Evolutionary conservation across 2,113 vertebrate species (phyloP).

Genomic region (Microtus richardsoni): DNA sequence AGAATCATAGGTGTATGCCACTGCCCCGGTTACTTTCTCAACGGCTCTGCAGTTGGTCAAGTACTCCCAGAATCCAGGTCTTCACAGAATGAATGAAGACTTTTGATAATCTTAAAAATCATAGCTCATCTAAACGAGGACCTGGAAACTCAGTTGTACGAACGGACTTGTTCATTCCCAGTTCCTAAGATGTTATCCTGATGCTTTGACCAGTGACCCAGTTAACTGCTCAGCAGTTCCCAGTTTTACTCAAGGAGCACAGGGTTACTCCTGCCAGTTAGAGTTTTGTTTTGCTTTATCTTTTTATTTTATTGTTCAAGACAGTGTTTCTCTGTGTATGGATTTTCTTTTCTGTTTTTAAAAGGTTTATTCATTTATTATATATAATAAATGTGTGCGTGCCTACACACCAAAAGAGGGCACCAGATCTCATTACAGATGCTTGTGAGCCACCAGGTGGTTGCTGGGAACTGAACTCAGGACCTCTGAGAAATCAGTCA

Average conservation of each 20-base stretch:
- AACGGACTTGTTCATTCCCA: not conserved
- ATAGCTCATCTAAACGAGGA: not conserved
- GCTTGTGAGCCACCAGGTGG: too few relatives aligned
- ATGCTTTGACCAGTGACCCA: not conserved
- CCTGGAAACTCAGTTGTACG: not conserved
- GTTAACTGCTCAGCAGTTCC: not conserved
- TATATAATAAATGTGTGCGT: too few relatives aligned
- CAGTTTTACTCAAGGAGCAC: conserved; percentile 2
- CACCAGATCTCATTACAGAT: too few relatives aligned
- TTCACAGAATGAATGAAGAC: not conserved
- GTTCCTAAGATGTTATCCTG: not conserved
- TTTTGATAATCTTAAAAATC: not conserved
- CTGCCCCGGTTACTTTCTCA: not conserved
- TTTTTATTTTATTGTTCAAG: too few relatives aligned
- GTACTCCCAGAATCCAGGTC: not conserved
- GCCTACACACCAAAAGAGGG: too few relatives aligned
- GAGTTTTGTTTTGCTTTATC: too few relatives aligned
- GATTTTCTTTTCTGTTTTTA: too few relatives aligned
- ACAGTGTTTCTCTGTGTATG: too few relatives aligned
- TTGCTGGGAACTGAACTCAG: too few relatives aligned
- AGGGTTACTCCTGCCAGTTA: not conserved
- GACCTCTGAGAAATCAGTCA: too few relatives aligned
- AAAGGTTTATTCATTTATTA: too few relatives aligned
- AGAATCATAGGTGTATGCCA: not conserved
- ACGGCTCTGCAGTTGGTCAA: not conserved